Evolutionary conservation across 2,888 invertebrate species (phyloP).

Genomic region (Drosophila barbarae): DNA sequence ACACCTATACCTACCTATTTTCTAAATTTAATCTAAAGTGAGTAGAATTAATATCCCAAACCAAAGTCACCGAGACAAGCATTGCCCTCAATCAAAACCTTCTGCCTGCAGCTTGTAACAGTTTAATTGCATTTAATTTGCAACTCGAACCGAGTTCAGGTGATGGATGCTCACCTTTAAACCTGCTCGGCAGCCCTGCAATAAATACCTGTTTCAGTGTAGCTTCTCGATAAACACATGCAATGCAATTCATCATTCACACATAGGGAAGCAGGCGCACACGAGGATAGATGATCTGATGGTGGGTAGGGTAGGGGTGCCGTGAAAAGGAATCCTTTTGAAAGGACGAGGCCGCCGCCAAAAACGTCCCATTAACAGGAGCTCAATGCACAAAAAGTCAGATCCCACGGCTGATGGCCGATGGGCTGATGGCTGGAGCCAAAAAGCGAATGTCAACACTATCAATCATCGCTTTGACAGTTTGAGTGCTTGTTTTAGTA

Average conservation of each 20-base stretch:
- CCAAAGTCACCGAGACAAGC: not conserved
- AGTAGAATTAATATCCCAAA: not conserved
- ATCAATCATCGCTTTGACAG: constrained; percentile 75
- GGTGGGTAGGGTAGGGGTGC: not conserved
- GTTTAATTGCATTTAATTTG: constrained; percentile 35
- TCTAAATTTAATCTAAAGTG: not conserved
- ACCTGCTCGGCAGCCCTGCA: constrained; percentile 44
- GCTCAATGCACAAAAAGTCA: constrained; percentile 69
- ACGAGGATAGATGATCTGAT: constrained; percentile 16
- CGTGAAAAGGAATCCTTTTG: constrained; percentile 22
- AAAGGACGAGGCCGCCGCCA: constrained; percentile 42
- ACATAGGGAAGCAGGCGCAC: constrained; percentile 28
- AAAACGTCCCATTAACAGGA: constrained; percentile 69
- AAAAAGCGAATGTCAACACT: constrained; percentile 75
- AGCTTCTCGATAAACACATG: constrained; percentile 48
- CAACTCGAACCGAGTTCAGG: constrained; percentile 16
- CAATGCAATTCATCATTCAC: constrained; percentile 70
- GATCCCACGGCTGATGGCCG: constrained; percentile 14
- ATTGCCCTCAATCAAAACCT: not conserved
- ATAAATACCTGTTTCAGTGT: constrained; percentile 59
- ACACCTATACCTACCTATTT: not conserved
- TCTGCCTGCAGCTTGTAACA: constrained; percentile 4
- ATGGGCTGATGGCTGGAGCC: constrained; percentile 56
- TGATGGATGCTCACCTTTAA: constrained; percentile 59
- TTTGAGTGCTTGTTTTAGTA: constrained; percentile 76